Evolutionary conservation across 2,888 invertebrate genomes (phyloP), one percentile per base, ranked within the genome.

Genomic region (Zelleria hepariella): DNA sequence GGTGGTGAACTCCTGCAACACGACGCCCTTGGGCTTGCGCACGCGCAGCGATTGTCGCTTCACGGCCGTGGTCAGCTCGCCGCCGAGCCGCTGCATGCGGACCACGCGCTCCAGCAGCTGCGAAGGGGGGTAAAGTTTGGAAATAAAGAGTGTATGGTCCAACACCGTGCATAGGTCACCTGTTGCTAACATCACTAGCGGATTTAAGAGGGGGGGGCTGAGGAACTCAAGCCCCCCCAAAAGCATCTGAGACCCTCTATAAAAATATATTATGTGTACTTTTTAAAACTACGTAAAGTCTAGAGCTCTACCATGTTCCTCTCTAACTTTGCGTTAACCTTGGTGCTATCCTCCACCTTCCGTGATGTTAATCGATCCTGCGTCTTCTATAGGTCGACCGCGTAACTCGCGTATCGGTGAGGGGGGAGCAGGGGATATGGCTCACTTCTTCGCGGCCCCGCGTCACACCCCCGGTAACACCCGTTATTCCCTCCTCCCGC

Each of bases 41-140:
- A 80, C 70, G 48, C 74, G 76, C 1, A 87, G 64, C 0, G 80
- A 78, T 59, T 82, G 82, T 0, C 84, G 78, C 60, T 89, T 89
- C 1, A 88, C 73, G 0, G 92, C 81, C 2, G 86, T 86, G 0
- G 82, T 69, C 59, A 93, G 90, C 66, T 93, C 90, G 64, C 86
- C 91, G 27, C 92, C 91, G 63, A 93, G 92, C 27, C 92, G 91
- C 73, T 96, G 95, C 66, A 92, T 91, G 56, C 93, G 90, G 0
- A 95, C 90, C 21, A 95, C 90, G 54, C 82, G 83, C 63, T 91
- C 91, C 42, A 91, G 68, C 5, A 91, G 81, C 87, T 88, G 71
- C 0, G 68, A 72, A 25, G n/a, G n/a, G 32, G 4, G 15, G 32
- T 42, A 6, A 5, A 4, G 7, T 4, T 4, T n/a, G n/a, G 7